phyloP scores from a whole-genome alignment of 2,113 vertebrate species.

The Poicephalus gulielmi region DNA sequence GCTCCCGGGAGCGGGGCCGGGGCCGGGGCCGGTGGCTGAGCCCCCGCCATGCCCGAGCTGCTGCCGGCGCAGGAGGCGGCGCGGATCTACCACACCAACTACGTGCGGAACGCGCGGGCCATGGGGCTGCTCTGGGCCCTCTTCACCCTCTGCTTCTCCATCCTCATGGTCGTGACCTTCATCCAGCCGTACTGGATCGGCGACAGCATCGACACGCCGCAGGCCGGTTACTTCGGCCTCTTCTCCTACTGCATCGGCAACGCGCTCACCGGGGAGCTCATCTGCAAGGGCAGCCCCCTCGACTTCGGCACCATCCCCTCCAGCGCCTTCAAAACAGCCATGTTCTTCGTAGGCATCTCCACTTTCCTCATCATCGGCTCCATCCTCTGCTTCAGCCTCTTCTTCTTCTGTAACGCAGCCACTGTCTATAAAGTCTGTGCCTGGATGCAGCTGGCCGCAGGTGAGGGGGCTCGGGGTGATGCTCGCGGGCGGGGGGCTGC shows the following conservation, averaged over 20 bases:
- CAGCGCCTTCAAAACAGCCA: constrained; percentile 95
- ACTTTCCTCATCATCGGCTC: constrained; percentile 93
- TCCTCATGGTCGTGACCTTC: constrained; percentile 93
- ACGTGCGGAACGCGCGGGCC: constrained; percentile 91
- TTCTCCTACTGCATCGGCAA: constrained; percentile 98
- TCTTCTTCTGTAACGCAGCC: constrained; percentile 95
- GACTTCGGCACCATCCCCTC: constrained; percentile 96
- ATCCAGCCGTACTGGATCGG: constrained; percentile 99
- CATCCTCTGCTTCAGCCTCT: constrained; percentile 94
- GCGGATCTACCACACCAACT: constrained; percentile 96
- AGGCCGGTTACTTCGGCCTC: constrained; percentile 96
- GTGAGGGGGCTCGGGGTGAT: constrained; percentile 68
- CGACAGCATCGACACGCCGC: constrained; percentile 94
- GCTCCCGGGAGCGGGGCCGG: not conserved
- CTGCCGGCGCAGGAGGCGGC: constrained; percentile 94
- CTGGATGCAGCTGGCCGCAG: constrained; percentile 97
- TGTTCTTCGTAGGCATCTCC: constrained; percentile 96
- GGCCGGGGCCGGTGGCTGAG: not conserved
- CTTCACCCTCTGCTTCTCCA: constrained; percentile 94
- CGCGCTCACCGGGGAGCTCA: constrained; percentile 92
- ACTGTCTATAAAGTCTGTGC: constrained; percentile 98
- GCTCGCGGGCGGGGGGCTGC: not conserved
- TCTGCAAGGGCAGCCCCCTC: constrained; percentile 93
- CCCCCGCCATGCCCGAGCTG: constrained; percentile 80
- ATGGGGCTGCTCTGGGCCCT: constrained; percentile 94